Evolutionary conservation across 2,113 vertebrate species (phyloP).

Genomic region (Hyperopisus bebe): DNA sequence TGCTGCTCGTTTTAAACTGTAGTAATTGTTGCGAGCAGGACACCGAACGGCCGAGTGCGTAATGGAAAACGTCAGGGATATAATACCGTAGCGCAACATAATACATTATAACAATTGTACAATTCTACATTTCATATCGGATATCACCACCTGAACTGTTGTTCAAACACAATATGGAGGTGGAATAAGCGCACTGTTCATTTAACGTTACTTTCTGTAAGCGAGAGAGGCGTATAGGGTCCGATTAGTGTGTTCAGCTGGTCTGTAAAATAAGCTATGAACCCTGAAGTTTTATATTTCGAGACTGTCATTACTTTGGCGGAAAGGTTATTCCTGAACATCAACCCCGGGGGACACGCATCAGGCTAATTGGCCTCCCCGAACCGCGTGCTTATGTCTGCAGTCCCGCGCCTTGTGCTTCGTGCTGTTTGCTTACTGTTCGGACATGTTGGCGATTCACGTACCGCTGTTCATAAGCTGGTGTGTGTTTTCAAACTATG

Average conservation of each 20-base stretch:
- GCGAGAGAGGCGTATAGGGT: neutral
- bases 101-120: neutral
- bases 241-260: neutral
- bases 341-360: neutral
- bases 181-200: neutral
- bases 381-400: neutral
- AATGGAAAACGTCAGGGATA: neutral
- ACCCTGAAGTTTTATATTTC: neutral
- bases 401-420: neutral
- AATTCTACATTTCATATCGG: neutral
- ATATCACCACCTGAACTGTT: neutral
- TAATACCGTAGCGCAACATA: neutral
- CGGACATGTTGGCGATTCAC: neutral
- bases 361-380: neutral
- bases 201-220: neutral
- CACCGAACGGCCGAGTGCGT: too few species aligned
- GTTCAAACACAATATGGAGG: neutral
- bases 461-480: neutral
- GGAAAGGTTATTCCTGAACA: neutral
- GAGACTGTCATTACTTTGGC: neutral
- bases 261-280: neutral
- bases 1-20: neutral
- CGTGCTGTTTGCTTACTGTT: neutral
- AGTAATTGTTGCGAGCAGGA: too few species aligned
- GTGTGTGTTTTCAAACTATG: neutral